Evolutionary conservation across 2,888 invertebrate genomes (phyloP), one percentile per base, ranked within the genome.

Genomic region (Morpho deidamia): DNA sequence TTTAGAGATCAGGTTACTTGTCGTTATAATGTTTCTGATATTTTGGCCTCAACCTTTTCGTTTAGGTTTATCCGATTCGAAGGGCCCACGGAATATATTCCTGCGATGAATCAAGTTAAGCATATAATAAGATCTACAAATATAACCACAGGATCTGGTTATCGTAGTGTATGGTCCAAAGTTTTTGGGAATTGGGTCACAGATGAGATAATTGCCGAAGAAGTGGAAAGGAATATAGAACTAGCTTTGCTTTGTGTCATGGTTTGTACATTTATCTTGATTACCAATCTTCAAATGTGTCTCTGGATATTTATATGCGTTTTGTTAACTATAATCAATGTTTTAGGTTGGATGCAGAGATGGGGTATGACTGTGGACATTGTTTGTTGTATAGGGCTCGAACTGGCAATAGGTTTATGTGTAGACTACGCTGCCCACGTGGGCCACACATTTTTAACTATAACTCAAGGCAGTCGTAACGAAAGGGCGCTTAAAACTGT

Each of bases 391-490:
- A 95, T 96, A 52, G 95, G 94, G 33, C 83, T 96, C 9, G 95
- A 96, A 68, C 84, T 96, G 35, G 95, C 95, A 3, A 94, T 95
- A 58, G 96, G 96, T 47, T 84, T 96, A 48, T 95, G 95, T 69
- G 95, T 96, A 0, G 96, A 96, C 78, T 96, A 95, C 67, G 95
- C 96, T 0, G 94, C 95, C 2, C 95, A 95, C 70, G 93, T 95
- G 7, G 95, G 95, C 0, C 95, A 96, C 71, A 94, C 94, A 3
- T 96, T 96, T 76, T 90, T 96, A 66, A 93, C 94, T 1, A 80
- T 91, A 11, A 78, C 84, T 11, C 82, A 90, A 41, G 91, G 91
- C 0, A 73, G 85, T 34, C 85, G 85, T 42, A 82, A 90, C n/a
- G 90, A 91, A 11, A 84, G 95, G 60, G 90, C 92, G 0, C 76